phyloP scores from a whole-genome alignment of 2,797 vertebrate genomes.

The Myioborus miniatus region DNA sequence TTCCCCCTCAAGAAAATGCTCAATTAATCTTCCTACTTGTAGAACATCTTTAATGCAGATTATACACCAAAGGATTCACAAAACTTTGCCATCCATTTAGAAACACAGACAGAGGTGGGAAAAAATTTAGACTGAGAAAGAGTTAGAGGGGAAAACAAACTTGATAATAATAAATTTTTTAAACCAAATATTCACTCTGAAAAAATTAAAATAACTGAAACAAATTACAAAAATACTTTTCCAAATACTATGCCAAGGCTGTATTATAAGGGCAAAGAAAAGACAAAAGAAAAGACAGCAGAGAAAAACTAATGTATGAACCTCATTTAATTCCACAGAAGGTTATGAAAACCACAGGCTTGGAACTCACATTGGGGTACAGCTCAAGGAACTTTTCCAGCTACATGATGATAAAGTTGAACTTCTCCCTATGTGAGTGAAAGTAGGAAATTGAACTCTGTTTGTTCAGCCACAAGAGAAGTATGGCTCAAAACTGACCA shows the following conservation, averaged over 20 bases:
- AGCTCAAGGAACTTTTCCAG: background rate
- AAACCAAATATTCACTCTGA: background rate
- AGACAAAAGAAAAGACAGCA: background rate
- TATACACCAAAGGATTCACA: background rate
- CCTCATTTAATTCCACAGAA: background rate
- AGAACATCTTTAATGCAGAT: background rate
- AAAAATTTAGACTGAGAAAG: background rate
- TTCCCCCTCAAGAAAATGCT: background rate
- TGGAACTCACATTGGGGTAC: background rate
- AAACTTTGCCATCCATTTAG: background rate
- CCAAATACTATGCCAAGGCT: background rate
- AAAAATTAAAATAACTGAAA: background rate
- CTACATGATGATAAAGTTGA: background rate
- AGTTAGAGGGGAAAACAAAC: background rate
- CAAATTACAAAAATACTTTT: background rate
- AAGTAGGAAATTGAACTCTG: background rate
- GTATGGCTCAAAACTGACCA: background rate
- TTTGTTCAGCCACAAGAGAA: background rate
- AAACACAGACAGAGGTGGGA: background rate
- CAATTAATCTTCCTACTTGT: background rate
- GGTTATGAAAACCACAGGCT: background rate
- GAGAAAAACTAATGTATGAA: background rate
- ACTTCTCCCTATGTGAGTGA: background rate
- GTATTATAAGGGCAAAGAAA: background rate
- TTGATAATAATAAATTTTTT: background rate